phyloP scores from a whole-genome alignment of 2,888 invertebrate genomes.

The Uropetala carovei region DNA sequence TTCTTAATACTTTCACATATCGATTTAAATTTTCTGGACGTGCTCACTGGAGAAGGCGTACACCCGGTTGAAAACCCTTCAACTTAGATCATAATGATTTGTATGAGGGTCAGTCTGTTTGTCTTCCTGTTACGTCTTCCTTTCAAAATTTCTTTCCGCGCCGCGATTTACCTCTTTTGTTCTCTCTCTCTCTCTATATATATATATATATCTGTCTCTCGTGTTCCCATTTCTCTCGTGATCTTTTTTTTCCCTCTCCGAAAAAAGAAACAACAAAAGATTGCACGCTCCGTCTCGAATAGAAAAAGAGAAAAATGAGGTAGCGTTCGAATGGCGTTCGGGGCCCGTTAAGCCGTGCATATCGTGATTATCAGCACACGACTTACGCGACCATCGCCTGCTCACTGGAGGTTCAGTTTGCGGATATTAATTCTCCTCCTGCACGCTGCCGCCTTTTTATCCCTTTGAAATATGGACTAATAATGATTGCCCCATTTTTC shows the following conservation, averaged over 20 bases:
- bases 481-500: neutral
- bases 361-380: conserved; percentile 20
- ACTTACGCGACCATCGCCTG: neutral
- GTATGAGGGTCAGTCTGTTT: neutral
- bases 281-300: neutral
- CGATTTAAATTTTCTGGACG: too few relatives aligned
- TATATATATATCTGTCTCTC: too few relatives aligned
- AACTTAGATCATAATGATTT: too few relatives aligned
- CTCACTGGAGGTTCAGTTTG: neutral
- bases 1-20: too few relatives aligned
- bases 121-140: neutral
- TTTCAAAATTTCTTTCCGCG: neutral
- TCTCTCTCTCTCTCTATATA: neutral
- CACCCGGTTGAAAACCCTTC: too few relatives aligned
- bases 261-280: neutral
- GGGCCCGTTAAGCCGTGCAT: neutral
- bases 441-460: neutral
- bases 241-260: neutral
- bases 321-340: neutral
- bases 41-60: too few relatives aligned
- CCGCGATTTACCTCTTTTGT: neutral
- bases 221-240: neutral
- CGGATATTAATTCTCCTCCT: conserved; percentile 10
- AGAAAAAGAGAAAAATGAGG: conserved; percentile 25
- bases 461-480: neutral